phyloP scores from a whole-genome alignment of 2,888 invertebrate species.

The Elmis aenea region DNA sequence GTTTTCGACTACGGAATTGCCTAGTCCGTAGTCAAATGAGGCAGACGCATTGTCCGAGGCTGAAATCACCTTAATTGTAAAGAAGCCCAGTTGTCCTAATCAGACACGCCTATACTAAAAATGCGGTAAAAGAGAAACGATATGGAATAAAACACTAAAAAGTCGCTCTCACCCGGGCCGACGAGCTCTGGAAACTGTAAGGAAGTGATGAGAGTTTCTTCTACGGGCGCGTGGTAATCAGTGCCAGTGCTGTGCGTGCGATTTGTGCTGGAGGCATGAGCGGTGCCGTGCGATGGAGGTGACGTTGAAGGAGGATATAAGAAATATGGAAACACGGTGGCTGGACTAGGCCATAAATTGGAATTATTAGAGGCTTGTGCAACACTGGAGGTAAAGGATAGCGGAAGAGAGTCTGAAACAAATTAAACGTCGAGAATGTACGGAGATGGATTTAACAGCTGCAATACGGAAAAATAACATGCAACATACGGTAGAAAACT shows the following conservation, averaged over 20 bases:
- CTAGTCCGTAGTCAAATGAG: conserved; percentile 51
- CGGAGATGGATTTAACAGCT: conserved; percentile 14
- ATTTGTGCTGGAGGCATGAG: conserved; percentile 41
- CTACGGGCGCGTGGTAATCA: conserved; percentile 43
- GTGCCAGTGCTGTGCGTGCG: conserved; percentile 42
- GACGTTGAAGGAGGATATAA: conserved; percentile 51
- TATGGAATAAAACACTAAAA: conserved; percentile 16
- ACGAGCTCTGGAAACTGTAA: conserved; percentile 41
- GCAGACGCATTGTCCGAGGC: conserved; percentile 54
- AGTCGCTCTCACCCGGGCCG: conserved; percentile 41
- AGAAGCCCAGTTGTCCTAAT: conserved; percentile 38
- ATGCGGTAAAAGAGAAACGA: conserved; percentile 14
- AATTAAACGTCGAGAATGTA: conserved; percentile 31
- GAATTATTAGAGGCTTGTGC: conserved; percentile 52
- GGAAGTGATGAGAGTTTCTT: conserved; percentile 47
- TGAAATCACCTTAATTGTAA: conserved; percentile 59
- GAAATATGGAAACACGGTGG: conserved; percentile 56
- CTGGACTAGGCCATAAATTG: conserved; percentile 52
- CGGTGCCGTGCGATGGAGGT: conserved; percentile 42
- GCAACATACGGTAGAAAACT: background rate
- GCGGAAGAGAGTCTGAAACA: conserved; percentile 57
- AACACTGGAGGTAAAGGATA: conserved; percentile 55
- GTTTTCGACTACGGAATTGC: conserved; percentile 55
- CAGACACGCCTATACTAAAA: conserved; percentile 28
- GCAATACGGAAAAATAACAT: conserved; percentile 16